A percentile compares a stretch with the other conserved stretches of the same genome.
Conservation (phyloP, 2,888 invertebrate genomes). For the Schrankia costaestrigalis region DNA sequence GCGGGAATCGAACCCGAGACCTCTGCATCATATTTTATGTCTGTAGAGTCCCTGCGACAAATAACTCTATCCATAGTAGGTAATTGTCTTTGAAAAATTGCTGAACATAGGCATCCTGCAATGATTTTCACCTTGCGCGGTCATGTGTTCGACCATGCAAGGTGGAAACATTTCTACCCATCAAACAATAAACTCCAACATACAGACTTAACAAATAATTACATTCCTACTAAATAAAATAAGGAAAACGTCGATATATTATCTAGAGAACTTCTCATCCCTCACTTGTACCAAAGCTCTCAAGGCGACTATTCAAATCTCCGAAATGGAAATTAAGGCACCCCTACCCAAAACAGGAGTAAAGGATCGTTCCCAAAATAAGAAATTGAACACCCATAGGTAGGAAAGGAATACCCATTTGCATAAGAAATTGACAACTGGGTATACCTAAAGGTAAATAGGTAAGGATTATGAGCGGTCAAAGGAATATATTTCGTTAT, state of each 20-base stretch:
- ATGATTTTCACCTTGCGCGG: too few species aligned
- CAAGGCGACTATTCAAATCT: constrained; percentile 33
- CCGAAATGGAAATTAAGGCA: constrained; percentile 54
- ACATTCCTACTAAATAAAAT: constrained; percentile 18
- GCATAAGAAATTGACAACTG: constrained; percentile 60
- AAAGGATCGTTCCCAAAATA: constrained; percentile 40
- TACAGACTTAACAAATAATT: too few species aligned
- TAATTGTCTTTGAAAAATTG: background rate
- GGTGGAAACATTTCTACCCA: too few species aligned
- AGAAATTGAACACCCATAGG: constrained; percentile 52
- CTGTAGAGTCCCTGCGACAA: too few species aligned
- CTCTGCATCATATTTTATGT: too few species aligned
- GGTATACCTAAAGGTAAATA: constrained; percentile 33
- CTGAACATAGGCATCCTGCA: too few species aligned
- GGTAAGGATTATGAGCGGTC: constrained; percentile 25
- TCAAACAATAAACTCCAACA: too few species aligned
- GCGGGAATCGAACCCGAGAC: too few species aligned
- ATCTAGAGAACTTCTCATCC: constrained; percentile 14
- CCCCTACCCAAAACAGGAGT: constrained; percentile 35
- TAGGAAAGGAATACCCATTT: constrained; percentile 52
- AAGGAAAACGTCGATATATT: constrained; percentile 11
- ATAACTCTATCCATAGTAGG: too few species aligned
- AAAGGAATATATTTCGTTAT: constrained; percentile 21
- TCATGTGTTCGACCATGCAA: too few species aligned
- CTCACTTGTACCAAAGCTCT: constrained; percentile 21